A percentile compares a stretch with the other conserved stretches of the same genome.
Evolutionary conservation across 2,113 vertebrate genomes (phyloP).

Genomic region (Neopipo cinnamomea): DNA sequence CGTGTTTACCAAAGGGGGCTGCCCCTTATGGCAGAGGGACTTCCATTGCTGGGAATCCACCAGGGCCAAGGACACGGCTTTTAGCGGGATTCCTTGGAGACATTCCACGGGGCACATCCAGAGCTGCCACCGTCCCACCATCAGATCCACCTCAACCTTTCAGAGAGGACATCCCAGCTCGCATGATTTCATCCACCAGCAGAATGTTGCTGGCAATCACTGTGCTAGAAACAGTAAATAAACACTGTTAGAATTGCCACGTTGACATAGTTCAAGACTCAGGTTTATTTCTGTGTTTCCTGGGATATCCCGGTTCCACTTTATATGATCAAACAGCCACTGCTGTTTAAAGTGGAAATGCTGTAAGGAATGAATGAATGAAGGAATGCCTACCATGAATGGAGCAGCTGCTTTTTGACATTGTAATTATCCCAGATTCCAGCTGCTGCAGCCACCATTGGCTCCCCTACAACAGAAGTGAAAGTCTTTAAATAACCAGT

Average conservation of each 20-base stretch:
- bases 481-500: not conserved
- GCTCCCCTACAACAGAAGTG: conserved; percentile 81
- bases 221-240: conserved; percentile 76
- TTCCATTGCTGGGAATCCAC: conserved; percentile 14
- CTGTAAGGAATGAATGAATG: not conserved
- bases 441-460: conserved; percentile 87
- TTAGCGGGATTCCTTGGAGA: not conserved
- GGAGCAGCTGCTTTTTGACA: conserved; percentile 97
- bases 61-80: not conserved
- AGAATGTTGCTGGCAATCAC: conserved; percentile 97
- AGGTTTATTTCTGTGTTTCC: not conserved
- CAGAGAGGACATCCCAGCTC: conserved; percentile 96
- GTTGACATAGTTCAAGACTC: not conserved
- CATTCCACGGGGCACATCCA: not conserved
- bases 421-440: conserved; percentile 97
- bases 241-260: not conserved
- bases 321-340: fast-evolving
- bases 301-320: not conserved
- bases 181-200: conserved; percentile 97
- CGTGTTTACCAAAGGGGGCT: not conserved
- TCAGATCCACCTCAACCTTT: conserved; percentile 81
- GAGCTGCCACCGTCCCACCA: not conserved
- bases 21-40: not conserved
- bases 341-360: not conserved
- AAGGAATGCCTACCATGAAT: conserved; percentile 85